A percentile compares a stretch with the other conserved stretches of the same genome.
These are phyloP conservation scores for Dinoponera quadriceps DNA, from an alignment of 1,140 invertebrate genomes.

Conservation along the genomic window DNA sequence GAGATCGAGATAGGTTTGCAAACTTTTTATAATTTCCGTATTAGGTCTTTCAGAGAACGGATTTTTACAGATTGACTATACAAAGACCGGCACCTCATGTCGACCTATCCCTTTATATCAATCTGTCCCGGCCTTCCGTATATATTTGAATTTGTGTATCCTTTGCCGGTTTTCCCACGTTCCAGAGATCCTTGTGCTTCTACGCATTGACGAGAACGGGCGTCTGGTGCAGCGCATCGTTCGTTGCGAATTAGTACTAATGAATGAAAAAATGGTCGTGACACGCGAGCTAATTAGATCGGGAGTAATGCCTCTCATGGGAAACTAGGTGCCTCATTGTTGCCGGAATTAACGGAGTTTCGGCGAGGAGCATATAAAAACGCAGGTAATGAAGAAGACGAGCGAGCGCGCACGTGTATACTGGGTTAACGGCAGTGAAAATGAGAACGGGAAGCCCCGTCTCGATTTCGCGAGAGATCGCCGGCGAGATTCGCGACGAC, in stretches of 20 bases:
- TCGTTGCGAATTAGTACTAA: slow-evolving; percentile 34
- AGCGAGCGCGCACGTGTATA: slow-evolving; percentile 46
- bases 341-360: slow-evolving; percentile 33
- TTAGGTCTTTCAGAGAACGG: too few relatives aligned
- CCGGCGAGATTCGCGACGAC: slow-evolving; percentile 21
- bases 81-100: too few relatives aligned
- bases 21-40: too few relatives aligned
- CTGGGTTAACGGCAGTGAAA: slow-evolving; percentile 65
- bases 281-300: slow-evolving; percentile 50
- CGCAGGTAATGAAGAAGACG: slow-evolving; percentile 48
- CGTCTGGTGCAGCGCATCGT: neutral
- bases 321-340: slow-evolving; percentile 47
- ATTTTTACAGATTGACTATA: too few relatives aligned
- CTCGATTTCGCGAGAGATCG: slow-evolving; percentile 39
- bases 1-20: too few relatives aligned
- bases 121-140: too few relatives aligned
- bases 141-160: neutral
- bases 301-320: slow-evolving; percentile 41
- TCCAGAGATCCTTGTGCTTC: neutral
- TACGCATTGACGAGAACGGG: neutral
- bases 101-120: too few relatives aligned
- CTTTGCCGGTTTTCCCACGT: neutral
- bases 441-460: slow-evolving; percentile 14
- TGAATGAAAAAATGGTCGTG: slow-evolving; percentile 36
- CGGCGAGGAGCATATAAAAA: slow-evolving; percentile 24